Evolutionary conservation across 2,888 invertebrate genomes (phyloP).

Genomic region (Ditylenchus weischeri): DNA sequence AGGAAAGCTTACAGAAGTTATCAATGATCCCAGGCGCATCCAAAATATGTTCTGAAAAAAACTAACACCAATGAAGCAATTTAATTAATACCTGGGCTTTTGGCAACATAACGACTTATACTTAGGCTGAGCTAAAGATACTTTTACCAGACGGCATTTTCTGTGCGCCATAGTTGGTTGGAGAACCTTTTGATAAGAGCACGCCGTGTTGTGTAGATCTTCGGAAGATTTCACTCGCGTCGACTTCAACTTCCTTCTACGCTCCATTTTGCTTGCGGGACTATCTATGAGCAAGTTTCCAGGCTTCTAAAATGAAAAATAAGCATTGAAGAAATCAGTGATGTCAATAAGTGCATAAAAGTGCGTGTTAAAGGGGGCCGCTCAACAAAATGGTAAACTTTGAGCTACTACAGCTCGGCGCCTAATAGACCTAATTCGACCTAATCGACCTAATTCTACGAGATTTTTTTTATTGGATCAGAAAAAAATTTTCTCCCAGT

Average conservation of each 20-base stretch:
- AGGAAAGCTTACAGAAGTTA: constrained; percentile 75
- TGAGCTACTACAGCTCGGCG: no score
- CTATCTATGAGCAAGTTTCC: constrained; percentile 8
- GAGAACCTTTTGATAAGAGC: constrained; percentile 22
- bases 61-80: no score
- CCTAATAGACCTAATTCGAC: no score
- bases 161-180: constrained; percentile 21
- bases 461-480: no score
- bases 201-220: constrained; percentile 17
- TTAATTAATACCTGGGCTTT: constrained; percentile 62
- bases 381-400: no score
- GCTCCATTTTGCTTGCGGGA: constrained; percentile 66
- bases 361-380: no score
- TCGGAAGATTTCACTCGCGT: no score
- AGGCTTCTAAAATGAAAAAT: constrained; percentile 11
- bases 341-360: no score
- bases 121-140: constrained; percentile 41
- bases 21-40: constrained; percentile 96
- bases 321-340: not conserved
- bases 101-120: constrained; percentile 76
- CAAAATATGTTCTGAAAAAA: constrained; percentile 74
- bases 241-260: no score
- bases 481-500: no score
- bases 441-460: no score
- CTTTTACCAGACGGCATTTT: constrained; percentile 41